These are phyloP conservation scores for Sympetrum striolatum DNA, from an alignment of 2,888 invertebrate species.

Conservation along the genomic window DNA sequence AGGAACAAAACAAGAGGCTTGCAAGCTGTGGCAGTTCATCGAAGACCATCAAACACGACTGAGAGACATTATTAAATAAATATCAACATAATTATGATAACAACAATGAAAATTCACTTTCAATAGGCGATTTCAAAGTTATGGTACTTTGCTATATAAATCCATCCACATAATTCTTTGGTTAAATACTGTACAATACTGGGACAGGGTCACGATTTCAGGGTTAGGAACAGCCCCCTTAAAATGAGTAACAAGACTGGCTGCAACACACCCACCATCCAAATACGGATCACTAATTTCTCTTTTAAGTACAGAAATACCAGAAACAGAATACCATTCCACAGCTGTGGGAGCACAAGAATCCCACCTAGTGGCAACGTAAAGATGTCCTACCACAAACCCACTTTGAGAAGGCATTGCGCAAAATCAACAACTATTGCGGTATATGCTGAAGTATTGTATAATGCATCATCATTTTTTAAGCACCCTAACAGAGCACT, in stretches of 20 bases:
- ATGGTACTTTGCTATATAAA: conserved; percentile 19
- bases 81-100: conserved; percentile 41
- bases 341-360: neutral
- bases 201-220: conserved; percentile 20
- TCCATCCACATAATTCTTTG: conserved; percentile 27
- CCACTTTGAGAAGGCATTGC: neutral
- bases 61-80: conserved; percentile 28
- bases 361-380: neutral
- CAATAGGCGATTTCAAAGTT: conserved; percentile 37
- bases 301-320: conserved; percentile 39
- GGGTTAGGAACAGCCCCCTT: conserved; percentile 38
- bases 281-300: neutral
- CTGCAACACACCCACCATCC: conserved; percentile 9
- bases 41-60: neutral
- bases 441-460: neutral
- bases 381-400: neutral
- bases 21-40: neutral
- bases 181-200: conserved; percentile 31
- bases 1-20: neutral
- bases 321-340: conserved; percentile 1
- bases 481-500: conserved; percentile 2
- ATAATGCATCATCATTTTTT: neutral
- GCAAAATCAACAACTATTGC: conserved; percentile 16
- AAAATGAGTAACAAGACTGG: conserved; percentile 31
- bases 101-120: conserved; percentile 31